Conservation (phyloP, 2,888 invertebrate species). For the Tipula vernalis region DNA sequence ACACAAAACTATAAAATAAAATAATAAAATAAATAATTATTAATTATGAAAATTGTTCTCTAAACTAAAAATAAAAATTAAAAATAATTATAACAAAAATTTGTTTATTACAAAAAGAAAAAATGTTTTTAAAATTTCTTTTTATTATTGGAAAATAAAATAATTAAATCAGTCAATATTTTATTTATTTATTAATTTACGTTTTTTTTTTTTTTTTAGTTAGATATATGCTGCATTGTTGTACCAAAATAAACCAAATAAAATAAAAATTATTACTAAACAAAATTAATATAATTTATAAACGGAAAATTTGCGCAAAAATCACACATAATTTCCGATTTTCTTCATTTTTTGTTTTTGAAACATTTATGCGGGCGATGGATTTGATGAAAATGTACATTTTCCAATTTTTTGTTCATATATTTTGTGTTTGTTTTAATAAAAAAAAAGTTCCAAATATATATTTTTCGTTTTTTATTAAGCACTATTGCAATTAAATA, state of each 20-base stretch:
- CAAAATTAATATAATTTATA: background rate
- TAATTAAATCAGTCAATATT: background rate
- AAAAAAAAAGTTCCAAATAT: background rate
- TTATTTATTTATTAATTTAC: background rate
- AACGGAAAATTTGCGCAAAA: background rate
- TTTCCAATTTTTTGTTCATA: background rate
- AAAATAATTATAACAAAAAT: background rate
- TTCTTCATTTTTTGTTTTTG: background rate
- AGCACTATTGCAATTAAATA: conserved; percentile 9
- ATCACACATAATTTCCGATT: background rate
- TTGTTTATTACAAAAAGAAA: background rate
- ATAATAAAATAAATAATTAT: background rate
- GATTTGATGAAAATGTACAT: background rate
- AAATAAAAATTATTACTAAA: background rate
- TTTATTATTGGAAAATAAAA: background rate
- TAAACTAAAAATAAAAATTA: background rate
- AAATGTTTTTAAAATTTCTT: background rate
- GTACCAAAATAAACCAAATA: background rate
- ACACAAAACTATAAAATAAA: background rate
- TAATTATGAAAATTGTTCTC: background rate
- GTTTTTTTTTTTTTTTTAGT: background rate
- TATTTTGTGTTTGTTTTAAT: background rate
- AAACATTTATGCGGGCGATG: background rate
- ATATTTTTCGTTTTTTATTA: conserved; percentile 1
- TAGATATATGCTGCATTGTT: background rate